Conservation (phyloP, 2,113 vertebrate genomes). For the Suncus etruscus region DNA sequence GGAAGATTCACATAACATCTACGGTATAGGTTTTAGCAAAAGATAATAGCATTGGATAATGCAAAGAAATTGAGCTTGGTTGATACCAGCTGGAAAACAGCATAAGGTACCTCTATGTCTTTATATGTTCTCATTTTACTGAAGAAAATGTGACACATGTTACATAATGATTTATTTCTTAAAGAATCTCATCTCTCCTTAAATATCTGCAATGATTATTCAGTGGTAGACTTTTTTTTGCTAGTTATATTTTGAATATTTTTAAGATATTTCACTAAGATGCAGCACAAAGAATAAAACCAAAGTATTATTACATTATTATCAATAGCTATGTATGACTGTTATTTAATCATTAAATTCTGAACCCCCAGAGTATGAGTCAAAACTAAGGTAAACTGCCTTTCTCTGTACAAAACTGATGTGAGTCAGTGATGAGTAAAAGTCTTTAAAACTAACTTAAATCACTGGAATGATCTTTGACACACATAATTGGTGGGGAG, state of each 20-base stretch:
- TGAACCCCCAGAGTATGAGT: slow-evolving; percentile 47
- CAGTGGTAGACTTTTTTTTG: background rate
- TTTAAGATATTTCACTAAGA: slow-evolving; percentile 42
- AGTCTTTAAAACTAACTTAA: slow-evolving; percentile 43
- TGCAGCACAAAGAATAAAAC: slow-evolving; percentile 14
- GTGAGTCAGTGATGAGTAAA: slow-evolving; percentile 62
- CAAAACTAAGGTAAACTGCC: slow-evolving; percentile 48
- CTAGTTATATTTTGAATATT: slow-evolving; percentile 15
- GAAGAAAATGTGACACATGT: background rate
- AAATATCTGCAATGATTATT: slow-evolving; percentile 2
- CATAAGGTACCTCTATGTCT: background rate
- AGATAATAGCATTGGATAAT: background rate
- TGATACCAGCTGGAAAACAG: background rate
- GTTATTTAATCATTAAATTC: slow-evolving; percentile 37
- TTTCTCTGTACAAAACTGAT: slow-evolving; percentile 33
- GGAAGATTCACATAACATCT: background rate
- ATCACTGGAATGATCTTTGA: slow-evolving; percentile 34
- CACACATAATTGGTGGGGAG: background rate
- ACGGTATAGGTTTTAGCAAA: background rate
- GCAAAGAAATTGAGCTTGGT: background rate
- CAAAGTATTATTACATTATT: slow-evolving; percentile 27
- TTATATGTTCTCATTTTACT: background rate
- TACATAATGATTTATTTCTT: slow-evolving; percentile 28
- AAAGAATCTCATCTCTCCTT: slow-evolving; percentile 30
- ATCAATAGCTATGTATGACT: slow-evolving; percentile 22